A percentile compares a stretch with the other conserved stretches of the same genome.
phyloP scores from a whole-genome alignment of 64 coral and sea anemone species.

The Dendronephthya gigantea region DNA sequence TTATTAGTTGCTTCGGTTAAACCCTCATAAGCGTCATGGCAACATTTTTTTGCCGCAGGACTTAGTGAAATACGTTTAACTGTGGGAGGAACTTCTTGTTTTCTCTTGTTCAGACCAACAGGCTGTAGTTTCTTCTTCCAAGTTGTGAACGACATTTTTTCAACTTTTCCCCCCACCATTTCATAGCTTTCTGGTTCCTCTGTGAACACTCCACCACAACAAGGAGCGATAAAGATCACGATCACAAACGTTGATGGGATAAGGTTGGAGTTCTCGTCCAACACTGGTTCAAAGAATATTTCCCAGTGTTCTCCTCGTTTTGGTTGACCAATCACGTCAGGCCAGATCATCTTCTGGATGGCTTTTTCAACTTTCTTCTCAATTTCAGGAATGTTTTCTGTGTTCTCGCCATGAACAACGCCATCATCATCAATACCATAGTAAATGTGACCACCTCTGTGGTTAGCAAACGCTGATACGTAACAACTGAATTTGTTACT shows the following conservation, averaged over 20 bases:
- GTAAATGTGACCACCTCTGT: neutral
- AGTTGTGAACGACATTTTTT: neutral
- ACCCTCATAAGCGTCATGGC: neutral
- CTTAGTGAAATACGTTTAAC: neutral
- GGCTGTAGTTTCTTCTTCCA: neutral
- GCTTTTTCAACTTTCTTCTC: neutral
- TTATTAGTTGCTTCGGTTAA: neutral
- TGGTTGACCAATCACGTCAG: neutral
- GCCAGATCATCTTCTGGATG: neutral
- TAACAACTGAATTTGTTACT: neutral
- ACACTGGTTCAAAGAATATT: neutral
- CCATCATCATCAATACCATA: constrained; percentile 9
- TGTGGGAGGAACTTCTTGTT: neutral
- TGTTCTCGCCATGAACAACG: neutral
- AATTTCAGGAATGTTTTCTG: neutral
- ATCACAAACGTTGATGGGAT: constrained; percentile 20
- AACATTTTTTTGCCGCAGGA: neutral
- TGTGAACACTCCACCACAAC: neutral
- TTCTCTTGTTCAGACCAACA: too few relatives aligned
- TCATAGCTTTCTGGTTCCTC: constrained; percentile 15
- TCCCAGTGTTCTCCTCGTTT: constrained; percentile 2
- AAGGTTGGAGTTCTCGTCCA: neutral
- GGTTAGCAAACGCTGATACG: neutral
- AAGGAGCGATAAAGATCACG: neutral
- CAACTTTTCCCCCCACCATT: neutral